Evolutionary conservation across 2,113 vertebrate genomes (phyloP).

Genomic region (Melanostigma gelatinosum): DNA sequence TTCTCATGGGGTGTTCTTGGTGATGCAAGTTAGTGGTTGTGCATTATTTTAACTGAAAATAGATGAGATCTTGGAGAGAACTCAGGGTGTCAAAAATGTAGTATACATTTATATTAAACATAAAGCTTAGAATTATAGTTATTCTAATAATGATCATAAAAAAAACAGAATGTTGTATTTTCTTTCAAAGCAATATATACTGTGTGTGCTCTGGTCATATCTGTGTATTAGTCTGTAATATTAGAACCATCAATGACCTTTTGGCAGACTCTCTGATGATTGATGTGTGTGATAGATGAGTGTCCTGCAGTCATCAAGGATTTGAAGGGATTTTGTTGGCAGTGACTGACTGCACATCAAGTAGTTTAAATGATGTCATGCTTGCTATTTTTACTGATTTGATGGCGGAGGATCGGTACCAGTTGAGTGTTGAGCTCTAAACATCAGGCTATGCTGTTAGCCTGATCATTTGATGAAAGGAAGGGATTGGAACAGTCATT

Average conservation of each 20-base stretch:
- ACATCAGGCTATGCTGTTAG: conserved; percentile 38
- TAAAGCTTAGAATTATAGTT: background rate
- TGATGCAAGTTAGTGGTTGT: conserved; percentile 65
- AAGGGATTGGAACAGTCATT: conserved; percentile 59
- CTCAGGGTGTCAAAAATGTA: conserved; percentile 7
- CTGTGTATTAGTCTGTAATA: conserved; percentile 25
- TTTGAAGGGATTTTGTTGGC: conserved; percentile 61
- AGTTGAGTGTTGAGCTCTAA: conserved; percentile 46
- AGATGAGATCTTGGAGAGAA: conserved; percentile 20
- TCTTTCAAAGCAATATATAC: background rate
- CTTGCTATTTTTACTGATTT: conserved; percentile 44
- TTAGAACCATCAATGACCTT: conserved; percentile 50
- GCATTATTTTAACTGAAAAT: conserved; percentile 47
- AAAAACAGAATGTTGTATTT: background rate
- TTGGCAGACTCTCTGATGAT: conserved; percentile 58
- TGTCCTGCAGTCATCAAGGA: conserved; percentile 54
- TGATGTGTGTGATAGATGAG: conserved; percentile 47
- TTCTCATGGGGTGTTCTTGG: conserved; percentile 57
- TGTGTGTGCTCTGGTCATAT: background rate
- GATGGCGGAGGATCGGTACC: conserved; percentile 41
- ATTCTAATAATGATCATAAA: conserved; percentile 12
- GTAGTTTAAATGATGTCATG: conserved; percentile 56
- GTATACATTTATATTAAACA: background rate
- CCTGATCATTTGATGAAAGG: conserved; percentile 62
- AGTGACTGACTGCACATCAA: conserved; percentile 60